These are phyloP conservation scores for Rhodeus uyekii DNA, from an alignment of 2,797 vertebrate species.

Conservation along the genomic window DNA sequence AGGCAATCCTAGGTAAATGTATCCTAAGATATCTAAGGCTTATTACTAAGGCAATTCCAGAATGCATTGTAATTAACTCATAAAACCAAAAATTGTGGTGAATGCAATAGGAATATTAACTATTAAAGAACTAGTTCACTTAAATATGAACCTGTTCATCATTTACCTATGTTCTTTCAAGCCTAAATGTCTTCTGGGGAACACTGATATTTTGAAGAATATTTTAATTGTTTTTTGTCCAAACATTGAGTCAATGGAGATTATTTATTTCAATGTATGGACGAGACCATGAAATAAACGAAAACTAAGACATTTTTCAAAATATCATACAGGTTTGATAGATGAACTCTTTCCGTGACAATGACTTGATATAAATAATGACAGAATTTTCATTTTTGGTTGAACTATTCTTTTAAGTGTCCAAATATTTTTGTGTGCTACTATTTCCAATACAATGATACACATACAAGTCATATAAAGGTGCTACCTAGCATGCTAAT, in stretches of 20 bases:
- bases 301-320: neutral
- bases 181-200: neutral
- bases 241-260: neutral
- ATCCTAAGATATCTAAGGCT: neutral
- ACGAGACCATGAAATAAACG: neutral
- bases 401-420: neutral
- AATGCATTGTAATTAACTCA: neutral
- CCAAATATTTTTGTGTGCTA: no score
- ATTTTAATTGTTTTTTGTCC: neutral
- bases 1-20: neutral
- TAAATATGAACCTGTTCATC: neutral
- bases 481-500: neutral
- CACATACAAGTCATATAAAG: neutral
- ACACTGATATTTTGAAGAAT: neutral
- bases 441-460: neutral
- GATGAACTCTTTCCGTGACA: no score
- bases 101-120: neutral
- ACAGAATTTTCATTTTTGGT: neutral
- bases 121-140: neutral
- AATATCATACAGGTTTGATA: neutral
- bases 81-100: neutral
- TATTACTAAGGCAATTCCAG: neutral
- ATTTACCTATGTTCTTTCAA: neutral
- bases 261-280: neutral
- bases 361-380: neutral